Evolutionary conservation across 2,113 vertebrate species (phyloP), one percentile per base, ranked within the genome.

Genomic region (Telmatochromis bifrenatus): DNA sequence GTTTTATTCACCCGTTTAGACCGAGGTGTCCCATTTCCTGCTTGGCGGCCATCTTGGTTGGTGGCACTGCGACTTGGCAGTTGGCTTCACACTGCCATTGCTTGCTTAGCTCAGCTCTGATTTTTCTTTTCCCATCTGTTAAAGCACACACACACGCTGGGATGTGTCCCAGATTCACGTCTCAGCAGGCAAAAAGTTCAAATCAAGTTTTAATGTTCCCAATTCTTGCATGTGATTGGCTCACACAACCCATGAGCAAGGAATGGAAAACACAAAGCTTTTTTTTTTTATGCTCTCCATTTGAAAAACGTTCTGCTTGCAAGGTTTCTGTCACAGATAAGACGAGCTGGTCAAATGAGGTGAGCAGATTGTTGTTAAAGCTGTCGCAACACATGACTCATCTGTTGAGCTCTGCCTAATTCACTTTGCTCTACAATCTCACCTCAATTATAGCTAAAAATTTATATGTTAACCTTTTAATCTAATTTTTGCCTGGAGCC

Each of bases 1-100:
- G 68, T 90, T 93, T 94, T 88, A 95, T 95, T 94, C 91, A 93
- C 37, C 4, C 53, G 42, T 82, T 53, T 65, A 37, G 23, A 84
- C 33, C 1, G 26, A 83, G 85, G 93, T 92, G 85, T 95, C 92
- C 51, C 62, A 7, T 94, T 94, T 94, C 89, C 83, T 19, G 51
- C 73, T 53, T 35, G 89, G 53, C 7, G 21, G 84, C 86, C 89
- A 88, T 91, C 77, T 88, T 90, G 83, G 88, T 75, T 2, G 28
- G 28, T 81, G 85, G 79, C 86, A 33, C 17, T 0, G 56, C 6
- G 23, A 21, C 77, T 13, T 7, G 13, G 11, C 60, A 35, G 21
- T 42, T 7, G 47, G 60, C 82, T 55, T 85, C 89, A 49, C 21
- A 12, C 51, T 15, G 79, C 53, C 89, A 10, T 9, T 33, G 2